phyloP scores from a whole-genome alignment of 2,888 invertebrate genomes.

The Lepidocyrtinus sp. region DNA sequence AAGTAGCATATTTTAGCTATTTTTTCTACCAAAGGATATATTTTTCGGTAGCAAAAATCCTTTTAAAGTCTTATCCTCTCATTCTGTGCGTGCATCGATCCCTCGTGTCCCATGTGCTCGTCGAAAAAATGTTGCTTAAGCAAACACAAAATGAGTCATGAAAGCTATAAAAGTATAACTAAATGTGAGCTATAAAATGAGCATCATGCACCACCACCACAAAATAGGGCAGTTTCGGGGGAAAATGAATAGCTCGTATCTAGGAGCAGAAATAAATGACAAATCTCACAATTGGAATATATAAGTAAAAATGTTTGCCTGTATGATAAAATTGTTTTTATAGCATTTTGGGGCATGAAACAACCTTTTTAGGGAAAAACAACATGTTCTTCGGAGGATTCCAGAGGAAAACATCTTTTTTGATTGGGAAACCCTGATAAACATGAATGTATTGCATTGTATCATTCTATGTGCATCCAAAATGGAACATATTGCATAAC shows the following conservation, averaged over 20 bases:
- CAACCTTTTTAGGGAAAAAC: neutral
- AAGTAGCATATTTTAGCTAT: neutral
- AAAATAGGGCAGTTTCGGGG: neutral
- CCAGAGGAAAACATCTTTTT: no score
- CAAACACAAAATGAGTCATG: neutral
- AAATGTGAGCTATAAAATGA: neutral
- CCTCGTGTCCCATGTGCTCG: neutral
- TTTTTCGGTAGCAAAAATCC: neutral
- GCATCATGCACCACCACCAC: slow-evolving; percentile 22
- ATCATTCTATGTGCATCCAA: neutral
- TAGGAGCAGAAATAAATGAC: neutral
- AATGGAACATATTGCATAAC: neutral
- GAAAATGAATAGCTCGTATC: neutral
- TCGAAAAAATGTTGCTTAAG: neutral
- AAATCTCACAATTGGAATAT: neutral
- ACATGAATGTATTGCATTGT: neutral
- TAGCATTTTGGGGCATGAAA: neutral
- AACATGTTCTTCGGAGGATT: no score
- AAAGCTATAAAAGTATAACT: neutral
- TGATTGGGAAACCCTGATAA: no score
- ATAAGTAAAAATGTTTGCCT: neutral
- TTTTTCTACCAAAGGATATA: neutral
- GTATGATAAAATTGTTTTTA: neutral
- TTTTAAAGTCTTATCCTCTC: neutral
- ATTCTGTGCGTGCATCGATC: neutral